Percentiles rank a stretch among this genome's conserved stretches.
phyloP scores from a whole-genome alignment of 2,888 invertebrate species.

The Drosophila nr. perissopoda region DNA sequence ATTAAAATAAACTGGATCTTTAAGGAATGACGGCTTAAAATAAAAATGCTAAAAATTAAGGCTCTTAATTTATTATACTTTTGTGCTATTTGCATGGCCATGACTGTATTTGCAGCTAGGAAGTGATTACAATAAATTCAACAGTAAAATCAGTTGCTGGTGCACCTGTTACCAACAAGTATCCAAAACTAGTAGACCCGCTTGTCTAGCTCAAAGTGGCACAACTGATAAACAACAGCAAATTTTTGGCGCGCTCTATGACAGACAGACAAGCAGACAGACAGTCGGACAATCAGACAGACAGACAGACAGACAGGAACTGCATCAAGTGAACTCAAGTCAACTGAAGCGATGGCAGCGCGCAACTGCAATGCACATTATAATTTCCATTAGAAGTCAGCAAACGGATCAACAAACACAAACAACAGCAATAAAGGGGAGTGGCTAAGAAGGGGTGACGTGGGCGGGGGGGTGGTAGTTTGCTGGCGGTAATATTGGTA shows the following conservation, averaged over 20 bases:
- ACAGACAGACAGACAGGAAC: conserved; percentile 13
- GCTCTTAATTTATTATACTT: neutral
- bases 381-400: conserved; percentile 75
- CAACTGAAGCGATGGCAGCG: conserved; percentile 51
- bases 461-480: neutral
- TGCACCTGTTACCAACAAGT: conserved; percentile 2
- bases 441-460: conserved; percentile 14
- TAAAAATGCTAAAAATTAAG: neutral
- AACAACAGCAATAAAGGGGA: conserved; percentile 12
- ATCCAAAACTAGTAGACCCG: conserved; percentile 23
- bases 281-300: neutral
- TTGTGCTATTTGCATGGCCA: neutral
- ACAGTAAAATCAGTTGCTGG: neutral
- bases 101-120: neutral
- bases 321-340: conserved; percentile 32
- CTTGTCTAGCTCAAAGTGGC: conserved; percentile 6
- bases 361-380: conserved; percentile 72
- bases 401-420: conserved; percentile 42
- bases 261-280: conserved; percentile 26
- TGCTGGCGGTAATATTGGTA: conserved; percentile 27
- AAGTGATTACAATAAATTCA: neutral
- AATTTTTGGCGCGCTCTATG: conserved; percentile 55
- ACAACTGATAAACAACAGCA: conserved; percentile 60
- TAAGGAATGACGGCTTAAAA: neutral
- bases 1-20: neutral